Evolutionary conservation across 2,888 invertebrate genomes (phyloP), one percentile per base, ranked within the genome.

Genomic region (Caenorhabditis sp.): DNA sequence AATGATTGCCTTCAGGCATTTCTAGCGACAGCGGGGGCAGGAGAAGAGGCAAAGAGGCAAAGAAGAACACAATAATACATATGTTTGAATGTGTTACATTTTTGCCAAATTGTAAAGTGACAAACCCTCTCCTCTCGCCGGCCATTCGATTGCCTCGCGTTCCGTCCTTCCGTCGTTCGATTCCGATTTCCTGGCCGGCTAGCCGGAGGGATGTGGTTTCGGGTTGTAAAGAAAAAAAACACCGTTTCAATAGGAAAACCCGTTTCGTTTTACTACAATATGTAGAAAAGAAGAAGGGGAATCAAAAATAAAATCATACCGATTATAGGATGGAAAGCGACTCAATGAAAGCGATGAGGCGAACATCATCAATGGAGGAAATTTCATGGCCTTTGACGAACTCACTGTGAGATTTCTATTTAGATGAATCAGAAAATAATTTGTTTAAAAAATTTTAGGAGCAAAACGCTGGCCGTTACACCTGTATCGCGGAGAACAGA

Each of bases 401-500:
- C n/a, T n/a, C n/a, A n/a, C n/a, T n/a, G n/a, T n/a, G n/a, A n/a
- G n/a, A n/a, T n/a, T n/a, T n/a, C n/a, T n/a, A n/a, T n/a, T n/a
- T n/a, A n/a, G n/a, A n/a, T n/a, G n/a, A n/a, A n/a, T n/a, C n/a
- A n/a, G n/a, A n/a, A n/a, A n/a, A n/a, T n/a, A n/a, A n/a, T n/a
- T n/a, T n/a, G n/a, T n/a, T n/a, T n/a, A n/a, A n/a, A n/a, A n/a
- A n/a, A n/a, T 85, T 88, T 65, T 79, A 89, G 89, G 84, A 88
- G 32, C 85, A 81, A 11, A 76, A 51, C 89, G 93, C 94, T 56
- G 95, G 95, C 0, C 92, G 93, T 22, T 95, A 94, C 88, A 93
- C 92, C 1, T 95, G 95, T 87, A 87, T 93, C 15, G 94, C 94
- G 0, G 92, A 91, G 69, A 95, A 94, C 88, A 90, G 92, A 47